phyloP scores from a whole-genome alignment of 2,888 invertebrate species.

The Argyresthia albistria region DNA sequence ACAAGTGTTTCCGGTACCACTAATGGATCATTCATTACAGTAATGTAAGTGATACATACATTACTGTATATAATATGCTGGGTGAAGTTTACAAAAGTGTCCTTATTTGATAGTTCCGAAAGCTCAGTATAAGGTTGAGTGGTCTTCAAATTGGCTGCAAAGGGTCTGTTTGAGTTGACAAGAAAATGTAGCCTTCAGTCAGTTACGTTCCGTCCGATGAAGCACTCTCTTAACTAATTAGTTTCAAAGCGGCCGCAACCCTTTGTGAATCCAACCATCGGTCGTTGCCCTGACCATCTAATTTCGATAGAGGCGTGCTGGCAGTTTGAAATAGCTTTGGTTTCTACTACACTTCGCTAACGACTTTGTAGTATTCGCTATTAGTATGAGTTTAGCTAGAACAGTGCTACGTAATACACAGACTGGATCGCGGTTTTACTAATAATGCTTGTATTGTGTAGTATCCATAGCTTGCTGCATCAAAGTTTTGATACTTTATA shows the following conservation, averaged over 20 bases:
- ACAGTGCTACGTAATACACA: conserved; percentile 18
- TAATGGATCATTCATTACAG: too few relatives aligned
- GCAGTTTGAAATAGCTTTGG: conserved; percentile 41
- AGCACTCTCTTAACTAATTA: conserved; percentile 58
- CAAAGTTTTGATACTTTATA: conserved; percentile 38
- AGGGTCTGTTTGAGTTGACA: conserved; percentile 13
- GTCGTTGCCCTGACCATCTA: conserved; percentile 46
- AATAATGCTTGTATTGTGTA: conserved; percentile 53
- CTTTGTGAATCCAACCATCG: conserved; percentile 64
- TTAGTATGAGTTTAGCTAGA: conserved; percentile 34
- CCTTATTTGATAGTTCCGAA: too few relatives aligned
- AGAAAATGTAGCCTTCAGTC: conserved; percentile 56
- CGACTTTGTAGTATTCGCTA: conserved; percentile 48
- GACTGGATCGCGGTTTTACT: not conserved
- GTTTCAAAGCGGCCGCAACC: conserved; percentile 63
- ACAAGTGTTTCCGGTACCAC: too few relatives aligned
- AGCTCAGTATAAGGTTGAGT: not conserved
- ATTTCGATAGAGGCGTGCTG: conserved; percentile 55
- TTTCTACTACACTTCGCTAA: conserved; percentile 46
- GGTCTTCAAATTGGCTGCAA: not conserved
- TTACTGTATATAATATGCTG: too few relatives aligned
- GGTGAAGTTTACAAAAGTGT: too few relatives aligned
- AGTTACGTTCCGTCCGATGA: conserved; percentile 43
- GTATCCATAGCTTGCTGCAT: conserved; percentile 71
- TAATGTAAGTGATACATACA: too few relatives aligned